Evolutionary conservation across 1,140 invertebrate species (phyloP), one percentile per base, ranked within the genome.

Genomic region (Pseudobourletiella spinata): DNA sequence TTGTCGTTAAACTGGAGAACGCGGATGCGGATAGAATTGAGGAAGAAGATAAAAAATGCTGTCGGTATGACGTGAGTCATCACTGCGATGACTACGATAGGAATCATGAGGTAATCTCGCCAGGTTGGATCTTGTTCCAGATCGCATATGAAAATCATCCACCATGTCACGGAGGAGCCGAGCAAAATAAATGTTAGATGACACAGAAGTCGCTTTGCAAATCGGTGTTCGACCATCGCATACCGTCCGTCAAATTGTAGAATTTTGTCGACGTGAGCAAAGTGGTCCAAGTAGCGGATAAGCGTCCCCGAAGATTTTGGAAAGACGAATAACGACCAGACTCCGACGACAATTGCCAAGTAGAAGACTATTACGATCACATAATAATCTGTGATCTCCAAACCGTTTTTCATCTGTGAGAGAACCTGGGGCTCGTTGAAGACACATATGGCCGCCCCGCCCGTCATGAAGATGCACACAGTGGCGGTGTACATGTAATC

Each of bases 251-350:
- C 60, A 24, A 66, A 66, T 32, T 26, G 16, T 16, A 66, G 43
- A 28, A 66, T 66, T 59, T 66, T 66, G 26, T 66, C 65, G 18
- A 67, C 1, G 43, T 60, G 29, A 6, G 15, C 22, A 43, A 63
- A 59, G 52, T 63, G 65, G 14, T 63, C 29, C 35, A 67, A 39
- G 30, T 59, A 67, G 20, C 24, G 3, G n/a, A 67, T 26, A 22
- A 67, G 26, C 3, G 15, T 6, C 2, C 14, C 25, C 57, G 43
- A 59, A 1, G 39, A 32, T 28, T 15, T 59, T 1, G 65, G 65
- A 29, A 67, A 67, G 22, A 63, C 59, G 22, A 67, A 67, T 14
- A 67, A 26, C 30, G 55, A 54, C 46, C 58, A 29, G 6, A 63
- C 14, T 50, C 65, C 65, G 15, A 48, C 39, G 1, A 32, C 28